Percentiles rank a stretch among this genome's conserved stretches.
Evolutionary conservation across 2,888 invertebrate genomes (phyloP).

Genomic region (Agapostemon virescens): DNA sequence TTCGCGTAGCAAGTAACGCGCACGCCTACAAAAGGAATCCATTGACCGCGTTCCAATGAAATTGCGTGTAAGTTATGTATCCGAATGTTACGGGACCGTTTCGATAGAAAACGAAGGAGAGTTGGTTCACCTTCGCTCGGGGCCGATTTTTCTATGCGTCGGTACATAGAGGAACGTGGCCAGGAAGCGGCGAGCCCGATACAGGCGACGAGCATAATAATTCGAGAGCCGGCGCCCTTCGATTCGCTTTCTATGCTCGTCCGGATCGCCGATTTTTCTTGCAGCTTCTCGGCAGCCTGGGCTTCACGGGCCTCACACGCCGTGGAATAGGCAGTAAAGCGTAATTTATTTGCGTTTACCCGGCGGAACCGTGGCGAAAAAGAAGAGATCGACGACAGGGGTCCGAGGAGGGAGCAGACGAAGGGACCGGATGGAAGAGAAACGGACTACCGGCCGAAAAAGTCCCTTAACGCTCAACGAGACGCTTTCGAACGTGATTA

Average conservation of each 20-base stretch:
- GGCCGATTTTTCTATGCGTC: neutral
- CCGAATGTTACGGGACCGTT: neutral
- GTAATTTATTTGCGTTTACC: slow-evolving; percentile 63
- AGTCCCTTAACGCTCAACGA: slow-evolving; percentile 62
- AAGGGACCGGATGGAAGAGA: slow-evolving; percentile 27
- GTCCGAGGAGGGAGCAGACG: neutral
- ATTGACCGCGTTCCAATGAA: neutral
- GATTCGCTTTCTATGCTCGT: slow-evolving; percentile 31
- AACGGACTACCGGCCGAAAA: slow-evolving; percentile 49
- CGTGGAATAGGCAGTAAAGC: slow-evolving; percentile 59
- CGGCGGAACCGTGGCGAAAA: slow-evolving; percentile 24
- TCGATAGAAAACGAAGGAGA: neutral
- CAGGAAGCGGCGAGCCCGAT: slow-evolving; percentile 37
- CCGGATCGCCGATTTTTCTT: neutral
- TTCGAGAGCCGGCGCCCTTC: slow-evolving; percentile 14
- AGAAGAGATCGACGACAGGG: slow-evolving; percentile 3
- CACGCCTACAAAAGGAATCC: too few species aligned
- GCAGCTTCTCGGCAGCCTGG: neutral
- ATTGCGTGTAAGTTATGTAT: neutral
- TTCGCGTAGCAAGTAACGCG: too few species aligned
- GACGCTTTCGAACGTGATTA: slow-evolving; percentile 73
- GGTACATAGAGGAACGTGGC: slow-evolving; percentile 34
- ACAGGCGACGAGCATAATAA: slow-evolving; percentile 26
- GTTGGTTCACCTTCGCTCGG: neutral
- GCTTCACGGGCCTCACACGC: slow-evolving; percentile 42